Evolutionary conservation across 1,140 invertebrate species (phyloP).

Genomic region (Nephila pilipes): DNA sequence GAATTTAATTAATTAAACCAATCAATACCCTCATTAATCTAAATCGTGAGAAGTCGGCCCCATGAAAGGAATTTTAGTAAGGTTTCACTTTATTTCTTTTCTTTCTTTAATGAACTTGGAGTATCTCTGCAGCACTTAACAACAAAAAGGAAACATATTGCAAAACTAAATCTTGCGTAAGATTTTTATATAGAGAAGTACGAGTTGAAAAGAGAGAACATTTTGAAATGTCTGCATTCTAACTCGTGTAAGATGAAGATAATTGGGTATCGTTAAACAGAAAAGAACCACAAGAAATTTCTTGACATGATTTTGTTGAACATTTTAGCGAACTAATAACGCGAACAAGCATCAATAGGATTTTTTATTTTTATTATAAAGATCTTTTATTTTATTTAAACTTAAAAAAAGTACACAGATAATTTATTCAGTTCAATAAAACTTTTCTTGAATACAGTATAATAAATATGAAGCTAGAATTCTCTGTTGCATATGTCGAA

Average conservation of each 20-base stretch:
- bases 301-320: background rate
- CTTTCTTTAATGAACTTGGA: slow-evolving; percentile 11
- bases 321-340: background rate
- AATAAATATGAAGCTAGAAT: too few relatives aligned
- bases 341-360: too few relatives aligned
- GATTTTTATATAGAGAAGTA: background rate
- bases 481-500: too few relatives aligned
- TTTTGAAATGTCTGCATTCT: background rate
- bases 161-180: background rate
- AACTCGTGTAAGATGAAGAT: background rate
- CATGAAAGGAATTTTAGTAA: slow-evolving; percentile 30
- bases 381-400: too few relatives aligned
- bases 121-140: slow-evolving; percentile 6
- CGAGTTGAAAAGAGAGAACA: background rate
- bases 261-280: background rate
- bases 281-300: background rate
- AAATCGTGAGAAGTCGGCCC: slow-evolving; percentile 15
- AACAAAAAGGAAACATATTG: slow-evolving; percentile 39
- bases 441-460: too few relatives aligned
- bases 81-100: slow-evolving; percentile 7
- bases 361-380: too few relatives aligned
- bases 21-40: slow-evolving; percentile 38
- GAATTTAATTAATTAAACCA: slow-evolving; percentile 42
- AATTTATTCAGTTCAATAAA: too few relatives aligned
- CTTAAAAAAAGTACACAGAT: too few relatives aligned